Conservation (phyloP, 2,888 invertebrate genomes). For the Archips crataeganus region DNA sequence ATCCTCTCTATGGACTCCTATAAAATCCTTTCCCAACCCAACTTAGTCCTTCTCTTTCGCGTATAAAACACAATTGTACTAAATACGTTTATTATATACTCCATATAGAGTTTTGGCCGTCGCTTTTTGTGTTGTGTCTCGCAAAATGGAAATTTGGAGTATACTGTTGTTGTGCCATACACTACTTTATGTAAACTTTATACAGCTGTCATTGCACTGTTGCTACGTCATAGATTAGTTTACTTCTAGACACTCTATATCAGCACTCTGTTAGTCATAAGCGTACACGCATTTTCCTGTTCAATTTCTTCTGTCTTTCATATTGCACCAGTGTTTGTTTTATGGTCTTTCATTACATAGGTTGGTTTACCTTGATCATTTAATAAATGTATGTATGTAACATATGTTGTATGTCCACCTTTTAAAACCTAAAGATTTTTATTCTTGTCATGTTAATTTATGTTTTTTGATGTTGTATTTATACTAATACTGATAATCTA, state of each 20-base stretch:
- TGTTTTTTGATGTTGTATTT: too few relatives aligned
- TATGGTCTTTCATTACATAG: not conserved
- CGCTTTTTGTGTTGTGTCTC: conserved; percentile 57
- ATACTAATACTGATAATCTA: too few relatives aligned
- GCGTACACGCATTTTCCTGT: not conserved
- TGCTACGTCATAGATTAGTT: not conserved
- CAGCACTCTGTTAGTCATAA: conserved; percentile 6
- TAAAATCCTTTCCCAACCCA: conserved; percentile 53
- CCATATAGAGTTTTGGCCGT: conserved; percentile 83
- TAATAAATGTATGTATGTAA: too few relatives aligned
- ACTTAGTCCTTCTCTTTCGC: conserved; percentile 44
- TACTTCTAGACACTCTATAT: not conserved
- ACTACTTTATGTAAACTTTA: conserved; percentile 1
- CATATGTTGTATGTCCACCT: too few relatives aligned
- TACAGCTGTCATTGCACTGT: not conserved
- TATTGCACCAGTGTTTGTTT: not conserved
- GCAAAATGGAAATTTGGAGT: conserved; percentile 28
- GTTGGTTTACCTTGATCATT: too few relatives aligned
- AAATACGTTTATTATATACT: conserved; percentile 43
- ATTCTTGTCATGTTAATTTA: too few relatives aligned
- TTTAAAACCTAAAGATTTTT: too few relatives aligned
- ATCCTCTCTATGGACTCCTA: conserved; percentile 80
- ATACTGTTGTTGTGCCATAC: conserved; percentile 7
- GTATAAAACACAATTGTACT: conserved; percentile 15
- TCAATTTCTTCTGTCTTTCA: conserved; percentile 5